phyloP scores from a whole-genome alignment of 2,113 vertebrate species.

The Mesoclemmys tuberculata region DNA sequence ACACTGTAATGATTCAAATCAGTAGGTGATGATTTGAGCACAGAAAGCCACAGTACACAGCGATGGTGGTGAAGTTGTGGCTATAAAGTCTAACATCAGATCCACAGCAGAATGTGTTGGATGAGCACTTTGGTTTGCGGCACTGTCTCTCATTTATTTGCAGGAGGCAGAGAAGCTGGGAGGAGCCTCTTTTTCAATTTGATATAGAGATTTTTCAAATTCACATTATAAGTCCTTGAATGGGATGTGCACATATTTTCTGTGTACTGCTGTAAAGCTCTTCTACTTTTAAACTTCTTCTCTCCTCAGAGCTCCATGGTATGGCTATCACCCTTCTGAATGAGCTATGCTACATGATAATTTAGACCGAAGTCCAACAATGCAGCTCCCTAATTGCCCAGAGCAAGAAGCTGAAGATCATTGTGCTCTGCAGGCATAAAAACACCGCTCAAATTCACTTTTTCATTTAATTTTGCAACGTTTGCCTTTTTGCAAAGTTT shows the following conservation, averaged over 20 bases:
- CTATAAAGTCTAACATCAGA: background rate
- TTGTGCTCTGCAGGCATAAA: background rate
- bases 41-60: background rate
- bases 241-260: fast-evolving
- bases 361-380: background rate
- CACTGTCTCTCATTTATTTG: fast-evolving
- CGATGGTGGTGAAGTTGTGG: background rate
- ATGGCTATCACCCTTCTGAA: background rate
- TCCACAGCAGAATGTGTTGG: fast-evolving
- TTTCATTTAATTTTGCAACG: background rate
- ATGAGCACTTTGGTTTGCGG: background rate
- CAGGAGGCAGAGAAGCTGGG: background rate
- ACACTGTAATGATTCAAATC: background rate
- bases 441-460: fast-evolving
- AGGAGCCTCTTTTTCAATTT: background rate
- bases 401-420: background rate
- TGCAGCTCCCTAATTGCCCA: background rate
- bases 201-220: fast-evolving
- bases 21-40: background rate
- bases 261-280: background rate
- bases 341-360: background rate
- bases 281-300: fast-evolving
- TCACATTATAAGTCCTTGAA: background rate
- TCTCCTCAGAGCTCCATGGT: background rate
- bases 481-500: background rate